Evolutionary conservation across 2,113 vertebrate species (phyloP), one percentile per base, ranked within the genome.

Genomic region (Corythornis vintsioides): DNA sequence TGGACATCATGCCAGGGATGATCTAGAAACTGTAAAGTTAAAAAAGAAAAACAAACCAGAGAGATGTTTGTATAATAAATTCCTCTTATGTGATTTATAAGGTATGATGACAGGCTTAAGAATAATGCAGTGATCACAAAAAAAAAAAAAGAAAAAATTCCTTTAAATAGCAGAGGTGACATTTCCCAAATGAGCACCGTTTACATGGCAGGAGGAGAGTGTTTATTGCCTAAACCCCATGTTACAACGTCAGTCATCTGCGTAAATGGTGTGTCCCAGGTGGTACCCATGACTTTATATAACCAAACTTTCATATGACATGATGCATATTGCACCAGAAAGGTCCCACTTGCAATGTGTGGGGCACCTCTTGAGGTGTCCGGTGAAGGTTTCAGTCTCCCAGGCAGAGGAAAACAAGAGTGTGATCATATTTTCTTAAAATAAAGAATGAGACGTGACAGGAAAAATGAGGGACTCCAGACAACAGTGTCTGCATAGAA

Each of bases 131-230:
- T 65, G 66, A 94, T 85, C 74, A 4, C 64, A 85, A 89, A 45
- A 77, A 59, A 28, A 28, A 38, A 38, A 38, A 38, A 38, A 38
- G 10, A 38, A 38, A 38, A 38, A 38, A 38, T 10, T 13, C 15
- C 67, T 82, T 79, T 67, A 83, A 93, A 76, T 53, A 83, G 75
- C 82, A 76, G 75, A 93, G 83, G 82, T 83, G 85, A 65, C 78
- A 79, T 87, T 93, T 95, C 71, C 85, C 88, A 71, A 52, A 79
- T 65, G 53, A 94, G 74, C 43, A 53, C 43, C 15, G 0, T 61
- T 69, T 47, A 47, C 40, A 60, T 21, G 83, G 48, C 66, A 79
- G 66, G 53, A 64, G 56, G 28, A 48, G 61, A 74, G 28, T 4
- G 13, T 29, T 74, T 60, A 16, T 29, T 67, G 77, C 92, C 47